Evolutionary conservation across 2,888 invertebrate species (phyloP).

Genomic region (Halictus ligatus): DNA sequence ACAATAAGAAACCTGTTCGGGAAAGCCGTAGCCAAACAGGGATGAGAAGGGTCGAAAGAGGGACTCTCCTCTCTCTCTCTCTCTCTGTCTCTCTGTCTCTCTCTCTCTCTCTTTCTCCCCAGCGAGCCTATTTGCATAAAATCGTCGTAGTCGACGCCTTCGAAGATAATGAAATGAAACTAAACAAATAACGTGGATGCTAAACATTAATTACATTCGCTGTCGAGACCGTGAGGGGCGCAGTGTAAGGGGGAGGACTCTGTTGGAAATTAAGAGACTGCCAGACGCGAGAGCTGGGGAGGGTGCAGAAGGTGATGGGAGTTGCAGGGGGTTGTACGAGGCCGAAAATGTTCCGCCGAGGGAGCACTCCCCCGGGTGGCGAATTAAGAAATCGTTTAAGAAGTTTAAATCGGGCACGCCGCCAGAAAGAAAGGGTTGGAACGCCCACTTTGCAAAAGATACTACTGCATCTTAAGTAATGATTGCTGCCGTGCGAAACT

Average conservation of each 20-base stretch:
- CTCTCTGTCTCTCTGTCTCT: neutral
- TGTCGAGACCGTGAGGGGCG: slow-evolving; percentile 59
- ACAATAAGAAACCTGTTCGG: slow-evolving; percentile 66
- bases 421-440: slow-evolving; percentile 59
- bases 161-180: slow-evolving; percentile 83
- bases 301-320: slow-evolving; percentile 20
- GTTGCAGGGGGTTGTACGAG: slow-evolving; percentile 23
- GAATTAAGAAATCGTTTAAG: slow-evolving; percentile 76
- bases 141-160: slow-evolving; percentile 79
- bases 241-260: slow-evolving; percentile 56
- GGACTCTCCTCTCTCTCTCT: slow-evolving; percentile 58
- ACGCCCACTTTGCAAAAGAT: slow-evolving; percentile 50
- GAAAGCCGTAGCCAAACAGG: slow-evolving; percentile 43
- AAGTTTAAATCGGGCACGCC: slow-evolving; percentile 72
- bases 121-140: slow-evolving; percentile 82
- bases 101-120: neutral
- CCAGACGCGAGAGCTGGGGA: slow-evolving; percentile 31
- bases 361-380: slow-evolving; percentile 46
- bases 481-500: slow-evolving; percentile 7
- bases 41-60: slow-evolving; percentile 65
- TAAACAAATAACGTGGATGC: slow-evolving; percentile 83
- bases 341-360: slow-evolving; percentile 41
- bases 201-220: slow-evolving; percentile 82
- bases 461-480: slow-evolving; percentile 50
- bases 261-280: slow-evolving; percentile 71